Percentiles rank a stretch among this genome's conserved stretches.
Evolutionary conservation across 92 coral and sea anemone genomes (phyloP).

Genomic region (Plumapathes pennacea): DNA sequence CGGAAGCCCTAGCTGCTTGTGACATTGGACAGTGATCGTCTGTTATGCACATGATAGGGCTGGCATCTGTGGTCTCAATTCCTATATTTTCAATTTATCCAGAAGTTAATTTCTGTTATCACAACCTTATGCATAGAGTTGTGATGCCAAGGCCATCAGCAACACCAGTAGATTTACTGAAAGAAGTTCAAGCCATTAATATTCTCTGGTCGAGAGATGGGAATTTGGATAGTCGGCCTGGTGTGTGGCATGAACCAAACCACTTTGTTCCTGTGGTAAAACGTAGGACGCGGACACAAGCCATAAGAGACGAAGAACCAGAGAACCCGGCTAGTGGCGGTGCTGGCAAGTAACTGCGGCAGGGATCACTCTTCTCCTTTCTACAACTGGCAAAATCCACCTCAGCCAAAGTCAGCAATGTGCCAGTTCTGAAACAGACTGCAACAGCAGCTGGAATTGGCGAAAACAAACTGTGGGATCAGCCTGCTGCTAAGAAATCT

Average conservation of each 20-base stretch:
- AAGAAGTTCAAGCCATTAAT: too few species aligned
- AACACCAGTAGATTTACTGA: too few species aligned
- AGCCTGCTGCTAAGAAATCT: slow-evolving; percentile 9
- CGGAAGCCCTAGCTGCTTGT: slow-evolving; percentile 7
- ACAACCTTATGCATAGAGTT: slow-evolving; percentile 15
- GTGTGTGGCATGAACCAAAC: slow-evolving; percentile 22
- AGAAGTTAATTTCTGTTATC: slow-evolving; percentile 6
- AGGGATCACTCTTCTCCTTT: too few species aligned
- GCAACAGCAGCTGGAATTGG: slow-evolving; percentile 4
- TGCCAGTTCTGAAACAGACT: slow-evolving; percentile 4
- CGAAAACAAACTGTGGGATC: slow-evolving; percentile 3
- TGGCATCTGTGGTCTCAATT: slow-evolving; percentile 12
- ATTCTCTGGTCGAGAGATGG: slow-evolving; percentile 36
- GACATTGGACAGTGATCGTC: slow-evolving; percentile 6
- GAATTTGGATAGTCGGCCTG: slow-evolving; percentile 20
- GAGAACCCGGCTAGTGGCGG: too few species aligned
- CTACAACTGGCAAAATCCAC: too few species aligned
- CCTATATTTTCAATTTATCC: slow-evolving; percentile 16
- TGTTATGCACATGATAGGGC: slow-evolving; percentile 2
- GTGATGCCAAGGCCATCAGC: slow-evolving; percentile 25
- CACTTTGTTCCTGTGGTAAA: slow-evolving; percentile 34
- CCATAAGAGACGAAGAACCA: too few species aligned
- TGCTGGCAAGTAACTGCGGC: neutral
- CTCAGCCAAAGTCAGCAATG: neutral
- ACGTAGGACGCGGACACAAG: too few species aligned